Percentiles rank a stretch among this genome's conserved stretches.
Evolutionary conservation across 30 jellyfish, hydroid and myxozoan species (phyloP).

Genomic region (Hydra vulgaris): DNA sequence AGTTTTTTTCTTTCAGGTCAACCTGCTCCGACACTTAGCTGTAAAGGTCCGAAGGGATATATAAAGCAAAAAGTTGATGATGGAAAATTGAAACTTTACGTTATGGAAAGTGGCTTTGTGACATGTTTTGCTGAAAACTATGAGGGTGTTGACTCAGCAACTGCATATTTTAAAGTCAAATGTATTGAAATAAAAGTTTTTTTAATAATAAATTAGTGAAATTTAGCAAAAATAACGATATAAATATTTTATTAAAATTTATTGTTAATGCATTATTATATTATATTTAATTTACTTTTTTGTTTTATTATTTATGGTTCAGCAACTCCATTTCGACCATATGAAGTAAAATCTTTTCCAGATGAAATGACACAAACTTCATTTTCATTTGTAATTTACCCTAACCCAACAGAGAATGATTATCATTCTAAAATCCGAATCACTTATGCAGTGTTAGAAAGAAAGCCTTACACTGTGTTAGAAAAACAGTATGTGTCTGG

Average conservation of each 20-base stretch:
- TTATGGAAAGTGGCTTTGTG: conserved; percentile 19
- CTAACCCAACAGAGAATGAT: conserved; percentile 15
- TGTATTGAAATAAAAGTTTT: too few relatives aligned
- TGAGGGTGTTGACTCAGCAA: conserved; percentile 43
- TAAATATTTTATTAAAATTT: too few relatives aligned
- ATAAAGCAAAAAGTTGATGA: neutral
- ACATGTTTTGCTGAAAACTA: conserved; percentile 68
- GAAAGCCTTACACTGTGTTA: neutral
- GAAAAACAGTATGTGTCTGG: neutral
- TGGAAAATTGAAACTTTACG: conserved; percentile 10
- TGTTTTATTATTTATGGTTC: neutral
- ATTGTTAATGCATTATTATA: too few relatives aligned
- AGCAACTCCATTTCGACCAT: conserved; percentile 30
- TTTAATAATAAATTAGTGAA: too few relatives aligned
- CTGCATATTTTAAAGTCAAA: conserved; percentile 38
- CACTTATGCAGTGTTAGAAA: conserved; percentile 14
- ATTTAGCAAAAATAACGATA: too few relatives aligned
- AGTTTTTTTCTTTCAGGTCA: conserved; percentile 9
- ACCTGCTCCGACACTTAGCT: conserved; percentile 11
- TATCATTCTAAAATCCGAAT: conserved; percentile 29
- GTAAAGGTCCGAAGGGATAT: neutral
- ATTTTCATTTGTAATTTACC: neutral
- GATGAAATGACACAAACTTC: conserved; percentile 7
- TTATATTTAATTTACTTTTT: neutral
- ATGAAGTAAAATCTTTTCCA: neutral